phyloP scores from a whole-genome alignment of 2,888 invertebrate species.

The Taenaris catops region DNA sequence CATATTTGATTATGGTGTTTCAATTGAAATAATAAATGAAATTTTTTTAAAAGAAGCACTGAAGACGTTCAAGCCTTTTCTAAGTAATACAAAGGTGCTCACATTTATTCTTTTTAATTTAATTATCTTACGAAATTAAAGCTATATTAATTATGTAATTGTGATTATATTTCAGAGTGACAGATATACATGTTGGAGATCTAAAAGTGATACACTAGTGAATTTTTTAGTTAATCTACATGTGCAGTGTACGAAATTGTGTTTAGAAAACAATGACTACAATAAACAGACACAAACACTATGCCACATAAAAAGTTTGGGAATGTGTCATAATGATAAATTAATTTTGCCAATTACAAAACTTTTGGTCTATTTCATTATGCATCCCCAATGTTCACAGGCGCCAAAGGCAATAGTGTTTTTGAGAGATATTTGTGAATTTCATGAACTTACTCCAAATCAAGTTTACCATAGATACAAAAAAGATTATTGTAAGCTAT shows the following conservation, averaged over 20 bases:
- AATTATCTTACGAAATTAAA: slow-evolving; percentile 1
- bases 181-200: slow-evolving; percentile 36
- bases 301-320: slow-evolving; percentile 73
- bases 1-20: slow-evolving; percentile 49
- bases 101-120: slow-evolving; percentile 6
- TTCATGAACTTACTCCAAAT: slow-evolving; percentile 73
- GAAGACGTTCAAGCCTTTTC: slow-evolving; percentile 45
- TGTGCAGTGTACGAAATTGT: slow-evolving; percentile 61
- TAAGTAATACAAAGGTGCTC: slow-evolving; percentile 33
- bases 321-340: slow-evolving; percentile 47
- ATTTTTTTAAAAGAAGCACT: slow-evolving; percentile 46
- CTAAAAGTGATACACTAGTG: slow-evolving; percentile 51
- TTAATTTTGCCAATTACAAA: slow-evolving; percentile 67
- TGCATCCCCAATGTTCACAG: slow-evolving; percentile 81
- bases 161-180: slow-evolving; percentile 42
- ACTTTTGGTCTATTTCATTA: slow-evolving; percentile 80
- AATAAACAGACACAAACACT: slow-evolving; percentile 76
- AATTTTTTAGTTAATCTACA: slow-evolving; percentile 55
- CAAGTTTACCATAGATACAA: slow-evolving; percentile 82
- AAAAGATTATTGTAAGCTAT: slow-evolving; percentile 80
- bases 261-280: slow-evolving; percentile 73
- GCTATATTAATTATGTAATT: background rate
- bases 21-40: slow-evolving; percentile 43
- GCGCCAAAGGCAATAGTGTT: slow-evolving; percentile 78
- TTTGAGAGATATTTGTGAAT: slow-evolving; percentile 78